Conservation (phyloP, 2,888 invertebrate species). For the Toxonevra muliebris region DNA sequence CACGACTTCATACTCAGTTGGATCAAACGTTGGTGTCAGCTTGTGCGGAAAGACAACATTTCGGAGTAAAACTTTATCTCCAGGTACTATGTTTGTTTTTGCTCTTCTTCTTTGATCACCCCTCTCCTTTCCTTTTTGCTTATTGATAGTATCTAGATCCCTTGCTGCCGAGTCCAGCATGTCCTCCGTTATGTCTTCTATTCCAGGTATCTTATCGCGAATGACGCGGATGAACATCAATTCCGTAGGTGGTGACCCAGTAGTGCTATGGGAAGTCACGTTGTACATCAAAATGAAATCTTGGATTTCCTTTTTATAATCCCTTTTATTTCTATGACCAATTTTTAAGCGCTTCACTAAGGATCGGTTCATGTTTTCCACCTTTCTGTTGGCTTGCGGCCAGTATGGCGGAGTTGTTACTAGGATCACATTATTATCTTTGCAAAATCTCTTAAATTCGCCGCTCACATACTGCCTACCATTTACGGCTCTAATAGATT, state of each 20-base stretch:
- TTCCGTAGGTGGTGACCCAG: slow-evolving; percentile 27
- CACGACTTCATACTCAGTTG: slow-evolving; percentile 16
- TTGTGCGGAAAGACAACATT: slow-evolving; percentile 19
- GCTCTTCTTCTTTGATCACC: slow-evolving; percentile 27
- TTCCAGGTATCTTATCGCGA: slow-evolving; percentile 29
- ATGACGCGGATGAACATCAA: slow-evolving; percentile 31
- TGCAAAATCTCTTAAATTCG: slow-evolving; percentile 20
- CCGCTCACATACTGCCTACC: slow-evolving; percentile 19
- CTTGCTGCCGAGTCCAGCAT: slow-evolving; percentile 27
- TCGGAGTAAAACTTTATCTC: slow-evolving; percentile 25
- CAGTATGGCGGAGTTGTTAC: slow-evolving; percentile 20
- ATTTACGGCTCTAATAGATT: slow-evolving; percentile 22
- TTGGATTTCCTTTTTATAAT: slow-evolving; percentile 26
- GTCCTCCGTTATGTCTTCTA: slow-evolving; percentile 26
- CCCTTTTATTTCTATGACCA: slow-evolving; percentile 6
- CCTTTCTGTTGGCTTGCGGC: slow-evolving; percentile 3
- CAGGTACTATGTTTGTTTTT: slow-evolving; percentile 19
- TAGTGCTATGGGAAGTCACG: slow-evolving; percentile 32
- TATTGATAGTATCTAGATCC: slow-evolving; percentile 28
- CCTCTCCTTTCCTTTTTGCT: slow-evolving; percentile 34
- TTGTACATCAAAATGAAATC: slow-evolving; percentile 31
- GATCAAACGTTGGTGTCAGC: slow-evolving; percentile 25
- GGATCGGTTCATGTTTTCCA: slow-evolving; percentile 14
- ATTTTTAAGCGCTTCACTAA: slow-evolving; percentile 28
- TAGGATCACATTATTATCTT: slow-evolving; percentile 19